These are phyloP conservation scores for Silvanus unidentatus DNA, from an alignment of 2,888 invertebrate genomes.

Conservation along the genomic window DNA sequence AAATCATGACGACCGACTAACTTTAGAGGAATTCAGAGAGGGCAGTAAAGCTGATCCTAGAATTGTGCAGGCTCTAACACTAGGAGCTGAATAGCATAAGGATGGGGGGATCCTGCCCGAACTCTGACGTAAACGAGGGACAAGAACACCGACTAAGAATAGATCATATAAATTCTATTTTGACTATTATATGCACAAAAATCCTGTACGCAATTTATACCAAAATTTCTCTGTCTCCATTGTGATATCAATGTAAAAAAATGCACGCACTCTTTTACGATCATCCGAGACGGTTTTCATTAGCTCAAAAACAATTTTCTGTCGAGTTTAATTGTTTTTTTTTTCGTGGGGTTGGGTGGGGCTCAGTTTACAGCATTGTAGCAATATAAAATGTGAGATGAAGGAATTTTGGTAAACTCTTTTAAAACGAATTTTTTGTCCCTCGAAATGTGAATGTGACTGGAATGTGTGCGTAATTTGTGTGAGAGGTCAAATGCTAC, in stretches of 20 bases:
- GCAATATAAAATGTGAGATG: slow-evolving; percentile 2
- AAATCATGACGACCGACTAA: slow-evolving; percentile 94
- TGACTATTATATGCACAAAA: too few relatives aligned
- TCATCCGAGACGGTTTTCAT: neutral
- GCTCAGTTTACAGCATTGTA: too few relatives aligned
- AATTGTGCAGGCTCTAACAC: slow-evolving; percentile 91
- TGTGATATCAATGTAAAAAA: slow-evolving; percentile 3
- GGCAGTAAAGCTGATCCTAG: slow-evolving; percentile 97
- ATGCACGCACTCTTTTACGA: too few relatives aligned
- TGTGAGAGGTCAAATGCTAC: slow-evolving; percentile 17
- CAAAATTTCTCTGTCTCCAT: slow-evolving; percentile 14
- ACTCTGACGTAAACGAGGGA: slow-evolving; percentile 31
- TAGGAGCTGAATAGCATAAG: slow-evolving; percentile 64
- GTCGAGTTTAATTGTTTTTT: too few relatives aligned
- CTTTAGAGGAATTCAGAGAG: slow-evolving; percentile 93
- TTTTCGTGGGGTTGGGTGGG: too few relatives aligned
- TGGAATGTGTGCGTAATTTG: neutral
- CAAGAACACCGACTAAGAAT: neutral
- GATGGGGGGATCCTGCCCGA: slow-evolving; percentile 40
- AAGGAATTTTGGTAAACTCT: slow-evolving; percentile 10
- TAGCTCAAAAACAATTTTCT: too few relatives aligned
- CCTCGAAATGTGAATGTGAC: slow-evolving; percentile 2
- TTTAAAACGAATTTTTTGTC: slow-evolving; percentile 4
- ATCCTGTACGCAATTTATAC: neutral
- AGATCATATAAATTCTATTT: too few relatives aligned